Conservation (phyloP, 2,888 invertebrate species). For the Eilema griseolum region DNA sequence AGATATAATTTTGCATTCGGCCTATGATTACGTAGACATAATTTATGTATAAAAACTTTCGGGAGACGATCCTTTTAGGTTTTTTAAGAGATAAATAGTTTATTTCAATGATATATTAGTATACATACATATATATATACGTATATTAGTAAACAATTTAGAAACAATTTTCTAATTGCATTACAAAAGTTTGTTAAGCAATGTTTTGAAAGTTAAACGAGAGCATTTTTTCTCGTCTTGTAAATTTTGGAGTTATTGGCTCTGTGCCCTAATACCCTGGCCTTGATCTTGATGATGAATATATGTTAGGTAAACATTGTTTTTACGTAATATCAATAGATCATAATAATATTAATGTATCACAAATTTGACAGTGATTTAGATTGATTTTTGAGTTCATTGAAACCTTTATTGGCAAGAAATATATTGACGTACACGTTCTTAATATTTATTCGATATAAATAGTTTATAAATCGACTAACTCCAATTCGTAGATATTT, state of each 20-base stretch:
- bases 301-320: constrained; percentile 47
- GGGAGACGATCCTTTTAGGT: not conserved
- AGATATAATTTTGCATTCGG: not conserved
- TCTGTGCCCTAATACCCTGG: constrained; percentile 51
- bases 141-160: no score
- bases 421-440: not conserved
- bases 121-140: no score
- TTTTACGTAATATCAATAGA: constrained; percentile 35
- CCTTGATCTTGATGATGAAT: constrained; percentile 58
- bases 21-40: not conserved
- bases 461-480: not conserved
- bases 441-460: no score
- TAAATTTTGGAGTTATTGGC: constrained; percentile 55
- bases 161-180: not conserved
- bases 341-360: constrained; percentile 13
- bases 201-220: constrained; percentile 24
- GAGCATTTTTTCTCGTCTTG: constrained; percentile 27
- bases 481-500: no score
- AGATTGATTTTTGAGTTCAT: constrained; percentile 9
- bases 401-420: not conserved
- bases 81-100: not conserved
- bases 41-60: not conserved
- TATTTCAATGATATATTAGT: not conserved
- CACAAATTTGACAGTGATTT: not conserved
- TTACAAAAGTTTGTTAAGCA: constrained; percentile 8